Percentiles rank a stretch among this genome's conserved stretches.
phyloP scores from a whole-genome alignment of 2,888 invertebrate genomes.

The Monopis laevigella region DNA sequence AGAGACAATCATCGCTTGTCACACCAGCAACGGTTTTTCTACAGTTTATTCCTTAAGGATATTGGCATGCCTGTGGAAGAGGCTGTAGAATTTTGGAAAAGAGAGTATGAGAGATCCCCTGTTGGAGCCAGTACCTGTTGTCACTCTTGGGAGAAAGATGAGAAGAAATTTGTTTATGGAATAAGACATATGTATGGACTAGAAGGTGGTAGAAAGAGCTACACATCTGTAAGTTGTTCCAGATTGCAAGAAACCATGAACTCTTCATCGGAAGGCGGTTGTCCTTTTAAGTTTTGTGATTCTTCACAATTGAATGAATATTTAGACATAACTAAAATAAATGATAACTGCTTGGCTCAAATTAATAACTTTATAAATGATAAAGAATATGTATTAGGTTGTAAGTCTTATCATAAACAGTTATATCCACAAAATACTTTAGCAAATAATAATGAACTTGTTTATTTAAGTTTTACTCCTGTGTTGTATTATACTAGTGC shows the following conservation, averaged over 20 bases:
- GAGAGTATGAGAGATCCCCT: constrained; percentile 67
- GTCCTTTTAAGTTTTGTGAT: constrained; percentile 71
- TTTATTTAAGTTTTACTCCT: constrained; percentile 48
- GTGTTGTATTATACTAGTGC: constrained; percentile 39
- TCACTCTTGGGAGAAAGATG: constrained; percentile 72
- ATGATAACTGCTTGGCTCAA: constrained; percentile 24
- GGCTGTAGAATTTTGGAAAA: constrained; percentile 71
- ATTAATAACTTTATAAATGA: constrained; percentile 35
- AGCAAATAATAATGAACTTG: constrained; percentile 28
- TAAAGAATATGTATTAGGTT: constrained; percentile 35
- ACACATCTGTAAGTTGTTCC: constrained; percentile 67
- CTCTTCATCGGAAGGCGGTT: constrained; percentile 67
- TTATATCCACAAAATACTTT: constrained; percentile 14
- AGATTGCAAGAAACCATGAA: constrained; percentile 64
- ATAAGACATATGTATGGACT: constrained; percentile 78
- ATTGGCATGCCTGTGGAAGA: constrained; percentile 73
- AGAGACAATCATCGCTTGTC: constrained; percentile 69
- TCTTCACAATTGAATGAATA: constrained; percentile 37
- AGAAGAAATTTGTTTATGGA: constrained; percentile 71
- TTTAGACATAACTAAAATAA: constrained; percentile 26
- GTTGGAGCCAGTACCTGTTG: constrained; percentile 55
- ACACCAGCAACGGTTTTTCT: constrained; percentile 71
- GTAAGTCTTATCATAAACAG: constrained; percentile 31
- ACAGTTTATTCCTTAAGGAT: constrained; percentile 76
- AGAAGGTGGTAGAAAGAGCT: constrained; percentile 72